Evolutionary conservation across 2,888 invertebrate species (phyloP).

Genomic region (Azorinus chamasolen): DNA sequence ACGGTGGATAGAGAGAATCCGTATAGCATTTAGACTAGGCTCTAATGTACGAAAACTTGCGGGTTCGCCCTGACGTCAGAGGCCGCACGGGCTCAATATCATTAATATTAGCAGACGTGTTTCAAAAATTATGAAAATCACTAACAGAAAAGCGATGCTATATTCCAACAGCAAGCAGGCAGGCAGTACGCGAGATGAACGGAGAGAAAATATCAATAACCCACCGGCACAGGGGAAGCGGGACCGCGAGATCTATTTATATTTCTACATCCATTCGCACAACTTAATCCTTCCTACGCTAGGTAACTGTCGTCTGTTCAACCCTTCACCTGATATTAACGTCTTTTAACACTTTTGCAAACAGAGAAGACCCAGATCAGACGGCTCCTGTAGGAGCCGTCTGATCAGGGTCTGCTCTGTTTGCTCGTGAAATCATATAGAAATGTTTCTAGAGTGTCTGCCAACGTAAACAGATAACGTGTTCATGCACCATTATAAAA

Average conservation of each 20-base stretch:
- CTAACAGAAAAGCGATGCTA: constrained; percentile 17
- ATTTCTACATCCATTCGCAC: constrained; percentile 20
- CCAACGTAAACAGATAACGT: no score
- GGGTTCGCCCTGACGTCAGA: constrained; percentile 81
- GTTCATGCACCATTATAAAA: no score
- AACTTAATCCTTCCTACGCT: no score
- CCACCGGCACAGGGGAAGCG: background rate
- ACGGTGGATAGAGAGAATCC: constrained; percentile 14
- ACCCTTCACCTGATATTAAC: no score
- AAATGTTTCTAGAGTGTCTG: no score
- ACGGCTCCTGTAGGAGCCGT: no score
- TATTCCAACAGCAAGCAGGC: constrained; percentile 6
- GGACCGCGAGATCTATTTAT: constrained; percentile 34
- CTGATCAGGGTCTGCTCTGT: no score
- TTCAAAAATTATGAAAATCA: constrained; percentile 82
- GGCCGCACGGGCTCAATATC: constrained; percentile 79
- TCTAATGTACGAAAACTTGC: constrained; percentile 66
- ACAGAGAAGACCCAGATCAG: no score
- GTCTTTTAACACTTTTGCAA: no score
- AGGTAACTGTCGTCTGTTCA: no score
- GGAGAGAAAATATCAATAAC: constrained; percentile 34
- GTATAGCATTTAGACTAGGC: constrained; percentile 48
- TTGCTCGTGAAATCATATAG: no score
- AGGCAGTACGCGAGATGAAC: constrained; percentile 25
- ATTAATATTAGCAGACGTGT: constrained; percentile 77